These are phyloP conservation scores for Drosophila serrata DNA, from an alignment of 1,140 invertebrate genomes.

Conservation along the genomic window DNA sequence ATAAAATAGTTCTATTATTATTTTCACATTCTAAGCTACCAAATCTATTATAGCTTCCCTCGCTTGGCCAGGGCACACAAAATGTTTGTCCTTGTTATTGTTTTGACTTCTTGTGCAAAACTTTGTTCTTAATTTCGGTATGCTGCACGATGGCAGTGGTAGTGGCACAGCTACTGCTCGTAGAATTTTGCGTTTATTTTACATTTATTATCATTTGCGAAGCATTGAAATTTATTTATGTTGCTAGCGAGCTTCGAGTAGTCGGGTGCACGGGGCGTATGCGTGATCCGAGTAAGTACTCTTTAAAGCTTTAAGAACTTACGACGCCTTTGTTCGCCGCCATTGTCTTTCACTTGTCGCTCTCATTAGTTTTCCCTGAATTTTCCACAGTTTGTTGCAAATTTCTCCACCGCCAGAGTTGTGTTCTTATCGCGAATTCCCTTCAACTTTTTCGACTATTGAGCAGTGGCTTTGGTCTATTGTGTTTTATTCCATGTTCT, in stretches of 20 bases:
- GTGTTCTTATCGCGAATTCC: conserved; percentile 65
- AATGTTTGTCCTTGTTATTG: conserved; percentile 79
- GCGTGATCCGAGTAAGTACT: conserved; percentile 25
- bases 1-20: background rate
- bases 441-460: conserved; percentile 71
- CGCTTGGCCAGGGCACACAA: conserved; percentile 39
- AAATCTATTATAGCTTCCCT: conserved; percentile 28
- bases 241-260: conserved; percentile 25
- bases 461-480: conserved; percentile 55
- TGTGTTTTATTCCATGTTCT: conserved; percentile 40
- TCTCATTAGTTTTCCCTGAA: conserved; percentile 71
- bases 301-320: conserved; percentile 62
- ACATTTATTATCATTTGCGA: conserved; percentile 83
- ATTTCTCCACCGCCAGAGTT: conserved; percentile 32
- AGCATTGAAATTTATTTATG: conserved; percentile 81
- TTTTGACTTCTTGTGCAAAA: conserved; percentile 80
- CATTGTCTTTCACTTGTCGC: conserved; percentile 54
- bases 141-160: conserved; percentile 23
- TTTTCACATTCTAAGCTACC: no score
- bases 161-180: conserved; percentile 29
- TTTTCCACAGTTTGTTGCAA: conserved; percentile 38
- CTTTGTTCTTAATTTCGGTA: conserved; percentile 76
- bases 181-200: conserved; percentile 77
- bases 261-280: conserved; percentile 55
- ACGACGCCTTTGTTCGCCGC: conserved; percentile 41